phyloP scores from a whole-genome alignment of 2,797 vertebrate genomes.

The Halcyon leucocephala region DNA sequence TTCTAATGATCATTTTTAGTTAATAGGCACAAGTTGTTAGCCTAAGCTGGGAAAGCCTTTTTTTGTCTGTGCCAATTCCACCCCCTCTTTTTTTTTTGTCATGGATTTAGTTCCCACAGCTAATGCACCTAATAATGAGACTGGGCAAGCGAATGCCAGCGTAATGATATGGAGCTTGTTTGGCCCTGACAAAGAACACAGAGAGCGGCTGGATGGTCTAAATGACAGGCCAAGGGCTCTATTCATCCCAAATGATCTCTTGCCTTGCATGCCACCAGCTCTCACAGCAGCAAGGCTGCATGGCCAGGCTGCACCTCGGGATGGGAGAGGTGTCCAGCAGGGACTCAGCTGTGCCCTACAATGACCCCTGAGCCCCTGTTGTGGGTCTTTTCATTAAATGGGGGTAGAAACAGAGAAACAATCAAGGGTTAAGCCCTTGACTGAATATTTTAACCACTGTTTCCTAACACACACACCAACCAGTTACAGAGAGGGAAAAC shows the following conservation, averaged over 20 bases:
- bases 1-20: conserved; percentile 78
- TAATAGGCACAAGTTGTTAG: conserved; percentile 81
- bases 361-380: background rate
- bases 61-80: conserved; percentile 72
- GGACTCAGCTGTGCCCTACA: background rate
- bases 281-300: background rate
- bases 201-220: conserved; percentile 65
- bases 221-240: conserved; percentile 51
- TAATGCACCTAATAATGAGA: conserved; percentile 79
- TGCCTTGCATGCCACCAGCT: background rate
- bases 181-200: conserved; percentile 77
- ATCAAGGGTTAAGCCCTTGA: conserved; percentile 23
- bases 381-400: background rate
- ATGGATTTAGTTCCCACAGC: conserved; percentile 81
- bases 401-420: background rate
- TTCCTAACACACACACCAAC: conserved; percentile 29
- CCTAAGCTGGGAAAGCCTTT: conserved; percentile 74
- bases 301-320: background rate
- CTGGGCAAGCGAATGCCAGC: conserved; percentile 61
- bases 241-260: conserved; percentile 48
- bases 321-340: background rate
- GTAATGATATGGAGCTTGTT: conserved; percentile 75
- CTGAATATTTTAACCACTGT: conserved; percentile 27
- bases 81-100: conserved; percentile 52
- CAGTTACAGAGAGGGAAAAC: conserved; percentile 23